These are phyloP conservation scores for Notospermus geniculatus DNA, from an alignment of 1,140 invertebrate genomes.

Conservation along the genomic window DNA sequence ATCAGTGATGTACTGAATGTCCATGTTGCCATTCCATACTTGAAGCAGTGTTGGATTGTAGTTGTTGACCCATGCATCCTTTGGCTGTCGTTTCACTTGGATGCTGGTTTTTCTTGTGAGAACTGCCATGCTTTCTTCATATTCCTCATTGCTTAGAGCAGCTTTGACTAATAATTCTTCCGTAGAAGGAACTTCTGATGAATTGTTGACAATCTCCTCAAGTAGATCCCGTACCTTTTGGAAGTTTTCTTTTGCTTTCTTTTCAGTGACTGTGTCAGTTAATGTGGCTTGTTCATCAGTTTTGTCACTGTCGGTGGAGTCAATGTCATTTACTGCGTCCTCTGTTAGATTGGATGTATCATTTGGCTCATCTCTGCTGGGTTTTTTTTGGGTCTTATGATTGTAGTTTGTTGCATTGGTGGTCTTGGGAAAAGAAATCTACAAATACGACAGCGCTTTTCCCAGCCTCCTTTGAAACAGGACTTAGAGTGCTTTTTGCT, in stretches of 20 bases:
- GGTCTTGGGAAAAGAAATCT: slow-evolving; percentile 5
- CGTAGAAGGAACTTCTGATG: not conserved
- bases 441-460: slow-evolving; percentile 1
- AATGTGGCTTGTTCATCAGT: too few species aligned
- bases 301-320: not conserved
- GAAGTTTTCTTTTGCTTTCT: slow-evolving; percentile 11
- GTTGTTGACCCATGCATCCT: slow-evolving; percentile 6
- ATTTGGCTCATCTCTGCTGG: not conserved
- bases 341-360: not conserved
- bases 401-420: not conserved
- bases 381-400: not conserved
- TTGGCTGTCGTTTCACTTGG: not conserved
- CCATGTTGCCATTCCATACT: slow-evolving; percentile 12
- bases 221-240: slow-evolving; percentile 6
- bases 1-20: slow-evolving; percentile 1
- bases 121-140: not conserved
- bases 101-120: not conserved
- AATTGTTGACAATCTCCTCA: not conserved
- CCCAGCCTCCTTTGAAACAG: slow-evolving; percentile 1
- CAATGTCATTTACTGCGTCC: not conserved
- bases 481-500: slow-evolving; percentile 12
- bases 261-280: not conserved
- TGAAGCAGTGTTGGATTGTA: slow-evolving; percentile 6
- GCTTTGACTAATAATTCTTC: slow-evolving; percentile 2
- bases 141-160: not conserved